Conservation (phyloP, 2,797 vertebrate genomes). For the Rhodeus uyekii region DNA sequence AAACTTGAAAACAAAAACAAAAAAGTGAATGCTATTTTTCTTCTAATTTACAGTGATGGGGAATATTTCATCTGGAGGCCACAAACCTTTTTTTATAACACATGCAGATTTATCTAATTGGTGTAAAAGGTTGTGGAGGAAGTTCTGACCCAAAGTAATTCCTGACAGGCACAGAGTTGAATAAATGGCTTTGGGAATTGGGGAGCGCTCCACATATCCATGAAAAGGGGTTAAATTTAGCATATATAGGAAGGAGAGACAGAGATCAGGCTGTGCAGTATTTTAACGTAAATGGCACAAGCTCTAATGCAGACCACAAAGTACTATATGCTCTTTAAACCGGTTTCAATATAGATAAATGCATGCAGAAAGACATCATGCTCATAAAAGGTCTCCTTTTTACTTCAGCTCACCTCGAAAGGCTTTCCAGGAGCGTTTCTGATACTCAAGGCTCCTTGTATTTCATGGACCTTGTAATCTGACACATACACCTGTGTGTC, state of each 20-base stretch:
- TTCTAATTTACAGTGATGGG: slow-evolving; percentile 50
- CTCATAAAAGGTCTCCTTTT: slow-evolving; percentile 44
- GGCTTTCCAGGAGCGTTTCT: not conserved
- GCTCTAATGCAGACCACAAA: slow-evolving; percentile 17
- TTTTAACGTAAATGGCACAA: slow-evolving; percentile 45
- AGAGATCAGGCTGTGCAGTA: slow-evolving; percentile 44
- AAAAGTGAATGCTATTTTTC: slow-evolving; percentile 39
- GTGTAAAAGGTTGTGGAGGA: slow-evolving; percentile 68
- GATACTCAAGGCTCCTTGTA: slow-evolving; percentile 5
- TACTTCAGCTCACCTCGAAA: not conserved
- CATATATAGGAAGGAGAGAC: slow-evolving; percentile 56
- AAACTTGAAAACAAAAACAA: slow-evolving; percentile 60
- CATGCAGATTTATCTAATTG: slow-evolving; percentile 68
- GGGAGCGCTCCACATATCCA: slow-evolving; percentile 71
- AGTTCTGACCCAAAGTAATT: slow-evolving; percentile 69
- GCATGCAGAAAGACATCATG: slow-evolving; percentile 12
- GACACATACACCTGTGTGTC: not conserved
- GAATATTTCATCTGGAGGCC: slow-evolving; percentile 6
- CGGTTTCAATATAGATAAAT: slow-evolving; percentile 8
- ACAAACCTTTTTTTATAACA: slow-evolving; percentile 59
- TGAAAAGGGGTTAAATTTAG: slow-evolving; percentile 74
- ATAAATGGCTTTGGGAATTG: slow-evolving; percentile 80
- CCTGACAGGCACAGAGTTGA: slow-evolving; percentile 71
- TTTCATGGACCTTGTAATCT: slow-evolving; percentile 25
- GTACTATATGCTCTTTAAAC: slow-evolving; percentile 2